phyloP scores from a whole-genome alignment of 1,140 invertebrate genomes.

The Pogonomyrmex barbatus region DNA sequence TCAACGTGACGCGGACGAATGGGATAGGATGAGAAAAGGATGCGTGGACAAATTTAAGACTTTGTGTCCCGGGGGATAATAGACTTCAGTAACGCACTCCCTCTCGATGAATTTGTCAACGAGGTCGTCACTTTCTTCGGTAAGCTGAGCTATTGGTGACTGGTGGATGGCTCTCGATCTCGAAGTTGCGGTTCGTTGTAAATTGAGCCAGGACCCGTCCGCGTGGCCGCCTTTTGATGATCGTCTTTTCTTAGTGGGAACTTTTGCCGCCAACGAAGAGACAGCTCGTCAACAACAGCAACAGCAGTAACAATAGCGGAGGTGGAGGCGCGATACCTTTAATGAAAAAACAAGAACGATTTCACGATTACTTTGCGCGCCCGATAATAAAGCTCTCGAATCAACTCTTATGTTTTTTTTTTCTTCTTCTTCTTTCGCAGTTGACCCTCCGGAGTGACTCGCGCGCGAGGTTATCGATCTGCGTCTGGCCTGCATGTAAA shows the following conservation, averaged over 20 bases:
- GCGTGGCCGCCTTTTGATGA: constrained; percentile 56
- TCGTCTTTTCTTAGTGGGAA: constrained; percentile 58
- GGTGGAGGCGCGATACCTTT: constrained; percentile 44
- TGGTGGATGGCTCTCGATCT: constrained; percentile 64
- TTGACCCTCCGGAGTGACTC: constrained; percentile 12
- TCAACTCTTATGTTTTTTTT: not conserved
- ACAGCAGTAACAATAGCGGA: constrained; percentile 20
- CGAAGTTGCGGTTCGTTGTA: constrained; percentile 74
- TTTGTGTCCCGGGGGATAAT: constrained; percentile 53
- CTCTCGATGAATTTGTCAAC: constrained; percentile 63
- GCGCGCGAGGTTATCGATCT: constrained; percentile 4
- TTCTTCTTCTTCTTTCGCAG: not conserved
- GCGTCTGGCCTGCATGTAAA: not conserved
- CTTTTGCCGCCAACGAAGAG: constrained; percentile 41
- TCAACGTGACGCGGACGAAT: constrained; percentile 47
- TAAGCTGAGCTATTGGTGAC: constrained; percentile 51
- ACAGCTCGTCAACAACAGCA: constrained; percentile 44
- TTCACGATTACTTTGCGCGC: constrained; percentile 40
- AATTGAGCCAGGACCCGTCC: constrained; percentile 70
- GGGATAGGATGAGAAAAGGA: constrained; percentile 29
- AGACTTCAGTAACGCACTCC: constrained; percentile 49
- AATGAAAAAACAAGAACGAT: constrained; percentile 50
- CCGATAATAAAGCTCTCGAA: constrained; percentile 21
- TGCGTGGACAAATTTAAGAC: constrained; percentile 53
- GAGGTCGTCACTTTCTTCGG: constrained; percentile 63